Base-by-base conservation (phyloP, 2,113 vertebrate species). In the Spea bombifrons region DNA sequence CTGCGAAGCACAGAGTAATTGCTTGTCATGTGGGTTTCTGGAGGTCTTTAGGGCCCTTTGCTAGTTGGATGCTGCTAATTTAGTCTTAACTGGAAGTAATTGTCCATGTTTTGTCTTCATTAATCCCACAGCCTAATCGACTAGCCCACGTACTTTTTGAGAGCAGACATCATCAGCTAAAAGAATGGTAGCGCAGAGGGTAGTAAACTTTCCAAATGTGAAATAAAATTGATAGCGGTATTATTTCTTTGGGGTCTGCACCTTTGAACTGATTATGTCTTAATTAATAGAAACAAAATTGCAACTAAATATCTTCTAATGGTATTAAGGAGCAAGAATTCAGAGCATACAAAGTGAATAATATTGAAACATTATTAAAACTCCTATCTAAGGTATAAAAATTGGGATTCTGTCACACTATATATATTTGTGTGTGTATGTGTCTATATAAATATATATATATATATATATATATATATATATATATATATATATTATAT, bases 91-190 rank as follows among this genome's bases (percentile, higher is more conserved):
- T 68, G 9, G 50, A 9, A 66, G 64, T 73, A 79, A 67, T 66
- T 47, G 70, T 59, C 45, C 50, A 66, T 50, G 65, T 73, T 73
- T 79, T 57, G 70, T 73, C 77, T 79, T 79, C 70, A 79, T 79
- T 79, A 79, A 73, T 50, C 43, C 77, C 53, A 8, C 17, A 71
- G 59, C 50, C 49, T 61, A 72, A 49, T n/a, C 71, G 48, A 72
- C 69, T 52, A 66, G n/a, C 77, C 77, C 67, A 66, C 44, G 49
- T 79, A 13, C 61, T 65, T 70, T 48, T 71, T 66, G 30, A 16
- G 10, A 73, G 17, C 50, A 67, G 77, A 8, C 44, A 66, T 79
- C 70, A 66, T 73, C 71, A 80, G 43, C 73, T 80, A 80, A 57
- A 50, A 59, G 50, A 74, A 63, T 50, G 7, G 17, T 68, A 73